A percentile compares a stretch with the other conserved stretches of the same genome.
These are phyloP conservation scores for Andrena hattorfiana DNA, from an alignment of 2,888 invertebrate genomes.

Conservation along the genomic window DNA sequence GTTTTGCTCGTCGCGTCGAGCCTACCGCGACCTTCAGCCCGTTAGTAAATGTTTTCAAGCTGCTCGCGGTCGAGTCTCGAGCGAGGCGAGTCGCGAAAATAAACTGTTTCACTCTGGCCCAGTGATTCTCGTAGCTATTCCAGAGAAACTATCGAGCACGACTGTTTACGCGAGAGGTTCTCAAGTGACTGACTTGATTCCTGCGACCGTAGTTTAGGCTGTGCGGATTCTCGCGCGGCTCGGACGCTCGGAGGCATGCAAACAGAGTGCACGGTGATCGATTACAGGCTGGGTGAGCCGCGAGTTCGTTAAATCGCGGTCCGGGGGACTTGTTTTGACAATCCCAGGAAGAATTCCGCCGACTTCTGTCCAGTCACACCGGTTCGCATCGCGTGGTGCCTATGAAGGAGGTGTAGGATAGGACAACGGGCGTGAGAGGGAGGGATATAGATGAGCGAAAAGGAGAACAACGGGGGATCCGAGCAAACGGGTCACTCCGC, in stretches of 20 bases:
- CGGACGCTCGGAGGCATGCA: constrained; percentile 14
- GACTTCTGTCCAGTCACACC: constrained; percentile 68
- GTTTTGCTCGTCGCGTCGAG: background rate
- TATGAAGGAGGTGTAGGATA: constrained; percentile 56
- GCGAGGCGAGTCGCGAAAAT: background rate
- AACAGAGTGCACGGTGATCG: constrained; percentile 31
- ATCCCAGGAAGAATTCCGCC: constrained; percentile 62
- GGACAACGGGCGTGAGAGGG: constrained; percentile 35
- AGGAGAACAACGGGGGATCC: constrained; percentile 30
- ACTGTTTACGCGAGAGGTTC: background rate
- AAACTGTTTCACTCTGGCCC: background rate
- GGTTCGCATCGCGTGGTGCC: constrained; percentile 59
- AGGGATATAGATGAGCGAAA: constrained; percentile 16
- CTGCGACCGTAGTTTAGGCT: background rate
- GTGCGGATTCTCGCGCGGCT: background rate
- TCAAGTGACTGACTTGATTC: background rate
- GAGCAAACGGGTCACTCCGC: constrained; percentile 46
- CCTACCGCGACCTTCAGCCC: background rate
- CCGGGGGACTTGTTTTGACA: constrained; percentile 60
- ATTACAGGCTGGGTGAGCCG: constrained; percentile 18
- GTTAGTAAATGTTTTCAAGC: background rate
- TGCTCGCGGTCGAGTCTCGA: background rate
- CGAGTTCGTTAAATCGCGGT: constrained; percentile 43
- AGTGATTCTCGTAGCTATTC: background rate
- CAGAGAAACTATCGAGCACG: background rate